These are phyloP conservation scores for Latheticus oryzae DNA, from an alignment of 2,888 invertebrate genomes.

Conservation along the genomic window DNA sequence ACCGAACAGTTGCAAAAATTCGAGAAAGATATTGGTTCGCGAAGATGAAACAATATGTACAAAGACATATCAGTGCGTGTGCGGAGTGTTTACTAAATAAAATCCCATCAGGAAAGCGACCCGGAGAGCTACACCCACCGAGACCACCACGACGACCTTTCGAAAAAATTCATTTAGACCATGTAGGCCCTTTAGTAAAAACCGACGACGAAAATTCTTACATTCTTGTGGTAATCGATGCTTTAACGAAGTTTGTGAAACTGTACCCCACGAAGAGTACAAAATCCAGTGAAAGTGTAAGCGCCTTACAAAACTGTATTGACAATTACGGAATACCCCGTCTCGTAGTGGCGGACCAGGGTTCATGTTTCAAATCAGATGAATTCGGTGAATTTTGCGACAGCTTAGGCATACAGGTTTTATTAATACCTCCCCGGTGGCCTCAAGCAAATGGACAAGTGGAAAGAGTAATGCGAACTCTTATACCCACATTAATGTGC, in stretches of 20 bases:
- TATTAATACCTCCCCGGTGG: not conserved
- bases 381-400: not conserved
- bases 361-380: not conserved
- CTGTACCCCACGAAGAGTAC: not conserved
- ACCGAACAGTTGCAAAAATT: constrained; percentile 55
- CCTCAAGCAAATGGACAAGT: not conserved
- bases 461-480: not conserved
- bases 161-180: too few relatives aligned
- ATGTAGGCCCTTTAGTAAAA: too few relatives aligned
- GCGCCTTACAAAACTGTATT: not conserved
- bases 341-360: not conserved
- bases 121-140: too few relatives aligned
- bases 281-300: not conserved
- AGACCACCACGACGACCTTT: too few relatives aligned
- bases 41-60: constrained; percentile 57
- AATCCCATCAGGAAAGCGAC: too few relatives aligned
- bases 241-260: not conserved
- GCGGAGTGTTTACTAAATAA: too few relatives aligned
- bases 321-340: not conserved
- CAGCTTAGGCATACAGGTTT: not conserved
- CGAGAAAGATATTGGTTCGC: constrained; percentile 62
- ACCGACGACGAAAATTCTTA: too few relatives aligned
- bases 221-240: not conserved
- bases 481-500: too few relatives aligned
- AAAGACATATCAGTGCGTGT: too few relatives aligned